Conservation (phyloP, 2,888 invertebrate genomes). For the Lasioglossum lativentre region DNA sequence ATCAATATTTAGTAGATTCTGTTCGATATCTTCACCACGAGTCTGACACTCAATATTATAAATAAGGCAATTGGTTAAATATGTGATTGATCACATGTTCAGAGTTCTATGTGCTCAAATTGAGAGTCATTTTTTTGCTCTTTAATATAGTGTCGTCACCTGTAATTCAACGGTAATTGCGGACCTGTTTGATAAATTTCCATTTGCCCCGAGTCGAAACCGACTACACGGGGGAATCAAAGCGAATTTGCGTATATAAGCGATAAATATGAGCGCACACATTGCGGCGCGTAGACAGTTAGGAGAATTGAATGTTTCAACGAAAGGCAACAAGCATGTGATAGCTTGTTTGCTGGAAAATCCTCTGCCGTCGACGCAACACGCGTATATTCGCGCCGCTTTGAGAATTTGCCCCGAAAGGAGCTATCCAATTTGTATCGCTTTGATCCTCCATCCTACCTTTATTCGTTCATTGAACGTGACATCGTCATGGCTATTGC, state of each 20-base stretch:
- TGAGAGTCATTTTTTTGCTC: not conserved
- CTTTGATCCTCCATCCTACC: conserved; percentile 61
- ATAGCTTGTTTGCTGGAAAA: conserved; percentile 47
- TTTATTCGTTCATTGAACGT: conserved; percentile 54
- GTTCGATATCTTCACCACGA: too few relatives aligned
- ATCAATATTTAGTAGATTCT: too few relatives aligned
- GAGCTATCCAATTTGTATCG: conserved; percentile 60
- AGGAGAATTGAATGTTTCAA: conserved; percentile 52
- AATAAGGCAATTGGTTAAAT: too few relatives aligned
- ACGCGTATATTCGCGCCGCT: conserved; percentile 8
- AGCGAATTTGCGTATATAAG: not conserved
- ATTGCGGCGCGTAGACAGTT: conserved; percentile 22
- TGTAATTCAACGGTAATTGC: conserved; percentile 6
- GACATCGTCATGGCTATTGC: conserved; percentile 17
- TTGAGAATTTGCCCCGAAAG: conserved; percentile 54
- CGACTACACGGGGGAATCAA: conserved; percentile 15
- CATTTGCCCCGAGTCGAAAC: not conserved
- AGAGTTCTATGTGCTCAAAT: not conserved
- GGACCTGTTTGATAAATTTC: conserved; percentile 16
- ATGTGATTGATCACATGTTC: too few relatives aligned
- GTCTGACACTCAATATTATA: too few relatives aligned
- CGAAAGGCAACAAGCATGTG: conserved; percentile 25
- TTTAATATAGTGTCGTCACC: not conserved
- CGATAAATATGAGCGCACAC: conserved; percentile 19
- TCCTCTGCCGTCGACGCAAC: conserved; percentile 10